A percentile compares a stretch with the other conserved stretches of the same genome.
Evolutionary conservation across 2,888 invertebrate genomes (phyloP).

Genomic region (Caradrina clavipalpis): DNA sequence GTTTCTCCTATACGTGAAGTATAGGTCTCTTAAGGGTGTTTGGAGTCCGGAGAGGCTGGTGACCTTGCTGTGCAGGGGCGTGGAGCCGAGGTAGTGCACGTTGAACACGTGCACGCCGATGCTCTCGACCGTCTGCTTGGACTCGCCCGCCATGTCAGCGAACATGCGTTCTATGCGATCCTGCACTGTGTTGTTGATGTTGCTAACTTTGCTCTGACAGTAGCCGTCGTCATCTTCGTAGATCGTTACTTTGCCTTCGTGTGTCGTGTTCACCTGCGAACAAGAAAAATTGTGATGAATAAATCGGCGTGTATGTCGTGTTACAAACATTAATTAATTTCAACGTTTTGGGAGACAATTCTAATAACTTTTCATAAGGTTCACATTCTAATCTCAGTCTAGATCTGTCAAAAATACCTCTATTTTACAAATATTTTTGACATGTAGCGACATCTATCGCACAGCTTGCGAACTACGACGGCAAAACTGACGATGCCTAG

Average conservation of each 20-base stretch:
- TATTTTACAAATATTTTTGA: no score
- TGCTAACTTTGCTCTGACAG: constrained; percentile 82
- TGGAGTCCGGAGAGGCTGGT: constrained; percentile 96
- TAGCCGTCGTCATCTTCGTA: constrained; percentile 86
- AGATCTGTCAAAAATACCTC: no score
- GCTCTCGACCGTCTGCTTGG: constrained; percentile 85
- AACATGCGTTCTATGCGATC: constrained; percentile 97
- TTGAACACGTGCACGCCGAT: constrained; percentile 92
- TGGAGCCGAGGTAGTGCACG: constrained; percentile 96
- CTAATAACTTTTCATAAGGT: no score
- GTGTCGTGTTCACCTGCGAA: constrained; percentile 80
- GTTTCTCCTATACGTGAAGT: constrained; percentile 92
- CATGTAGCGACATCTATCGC: no score
- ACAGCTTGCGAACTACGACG: no score
- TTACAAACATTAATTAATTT: no score
- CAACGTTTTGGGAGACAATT: no score
- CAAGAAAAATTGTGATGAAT: constrained; percentile 12
- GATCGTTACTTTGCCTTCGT: constrained; percentile 78
- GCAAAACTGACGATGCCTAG: no score
- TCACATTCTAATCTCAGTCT: no score
- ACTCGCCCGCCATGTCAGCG: constrained; percentile 92
- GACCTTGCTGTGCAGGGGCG: constrained; percentile 94
- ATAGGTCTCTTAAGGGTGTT: constrained; percentile 94
- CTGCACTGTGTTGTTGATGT: constrained; percentile 93
- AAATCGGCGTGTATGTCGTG: background rate